These are phyloP conservation scores for Antrozous pallidus DNA, from an alignment of 2,797 vertebrate genomes.

Conservation along the genomic window DNA sequence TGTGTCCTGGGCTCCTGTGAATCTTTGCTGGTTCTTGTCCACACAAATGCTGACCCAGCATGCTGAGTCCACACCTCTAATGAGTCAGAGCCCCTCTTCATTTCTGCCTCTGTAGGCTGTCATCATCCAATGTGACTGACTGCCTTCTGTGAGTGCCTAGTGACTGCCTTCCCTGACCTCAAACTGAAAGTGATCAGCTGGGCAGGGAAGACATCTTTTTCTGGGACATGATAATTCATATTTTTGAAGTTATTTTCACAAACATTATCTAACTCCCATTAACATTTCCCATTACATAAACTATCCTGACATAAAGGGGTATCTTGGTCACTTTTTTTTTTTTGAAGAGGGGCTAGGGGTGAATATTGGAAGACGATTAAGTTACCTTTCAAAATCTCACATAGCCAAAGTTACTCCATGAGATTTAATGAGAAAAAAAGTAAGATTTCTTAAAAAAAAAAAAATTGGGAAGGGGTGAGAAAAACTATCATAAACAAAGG, in stretches of 20 bases:
- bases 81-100: background rate
- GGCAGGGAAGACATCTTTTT: background rate
- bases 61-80: background rate
- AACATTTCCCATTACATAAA: background rate
- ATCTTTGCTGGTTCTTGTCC: background rate
- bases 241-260: background rate
- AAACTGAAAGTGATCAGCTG: background rate
- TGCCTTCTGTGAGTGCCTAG: background rate
- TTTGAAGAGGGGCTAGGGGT: background rate
- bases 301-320: background rate
- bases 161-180: background rate
- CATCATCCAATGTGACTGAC: background rate
- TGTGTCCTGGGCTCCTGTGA: background rate
- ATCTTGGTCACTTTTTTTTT: background rate
- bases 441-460: background rate
- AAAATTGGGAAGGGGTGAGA: background rate
- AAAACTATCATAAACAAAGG: background rate
- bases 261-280: background rate
- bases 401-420: background rate
- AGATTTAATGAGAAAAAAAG: background rate
- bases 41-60: background rate
- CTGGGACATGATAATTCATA: background rate
- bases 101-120: background rate
- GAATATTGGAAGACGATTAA: background rate
- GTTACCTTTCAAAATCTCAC: constrained; percentile 4